Conservation (phyloP, 2,113 vertebrate genomes). For the Sylvilagus bachmani region DNA sequence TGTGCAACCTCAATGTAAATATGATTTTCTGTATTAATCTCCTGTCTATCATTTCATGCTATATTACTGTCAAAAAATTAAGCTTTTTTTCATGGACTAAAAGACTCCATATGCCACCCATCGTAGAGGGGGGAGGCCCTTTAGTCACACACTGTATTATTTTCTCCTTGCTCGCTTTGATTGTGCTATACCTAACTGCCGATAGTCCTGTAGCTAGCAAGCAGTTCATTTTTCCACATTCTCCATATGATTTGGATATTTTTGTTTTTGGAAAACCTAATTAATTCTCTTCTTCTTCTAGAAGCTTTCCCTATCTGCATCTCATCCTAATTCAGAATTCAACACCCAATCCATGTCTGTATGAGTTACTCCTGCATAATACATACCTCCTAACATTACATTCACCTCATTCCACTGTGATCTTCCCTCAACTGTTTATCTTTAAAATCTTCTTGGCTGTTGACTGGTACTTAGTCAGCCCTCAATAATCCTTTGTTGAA, state of each 20-base stretch:
- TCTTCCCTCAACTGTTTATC: neutral
- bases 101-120: neutral
- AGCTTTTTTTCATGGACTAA: neutral
- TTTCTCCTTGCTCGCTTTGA: neutral
- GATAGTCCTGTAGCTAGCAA: neutral
- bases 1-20: neutral
- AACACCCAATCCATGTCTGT: neutral
- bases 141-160: neutral
- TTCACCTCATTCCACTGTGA: neutral
- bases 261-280: neutral
- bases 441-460: neutral
- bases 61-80: neutral
- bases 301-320: neutral
- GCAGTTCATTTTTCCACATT: neutral
- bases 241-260: neutral
- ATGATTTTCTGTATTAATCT: neutral
- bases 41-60: neutral
- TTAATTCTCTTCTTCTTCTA: neutral
- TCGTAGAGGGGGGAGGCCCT: rapidly evolving
- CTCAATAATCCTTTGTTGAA: neutral
- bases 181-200: neutral
- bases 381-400: too few species aligned
- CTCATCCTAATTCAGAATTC: neutral
- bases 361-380: neutral
- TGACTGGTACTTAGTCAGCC: neutral